A percentile compares a stretch with the other conserved stretches of the same genome.
phyloP scores from a whole-genome alignment of 2,888 invertebrate genomes.

The Candidula unifasciata region DNA sequence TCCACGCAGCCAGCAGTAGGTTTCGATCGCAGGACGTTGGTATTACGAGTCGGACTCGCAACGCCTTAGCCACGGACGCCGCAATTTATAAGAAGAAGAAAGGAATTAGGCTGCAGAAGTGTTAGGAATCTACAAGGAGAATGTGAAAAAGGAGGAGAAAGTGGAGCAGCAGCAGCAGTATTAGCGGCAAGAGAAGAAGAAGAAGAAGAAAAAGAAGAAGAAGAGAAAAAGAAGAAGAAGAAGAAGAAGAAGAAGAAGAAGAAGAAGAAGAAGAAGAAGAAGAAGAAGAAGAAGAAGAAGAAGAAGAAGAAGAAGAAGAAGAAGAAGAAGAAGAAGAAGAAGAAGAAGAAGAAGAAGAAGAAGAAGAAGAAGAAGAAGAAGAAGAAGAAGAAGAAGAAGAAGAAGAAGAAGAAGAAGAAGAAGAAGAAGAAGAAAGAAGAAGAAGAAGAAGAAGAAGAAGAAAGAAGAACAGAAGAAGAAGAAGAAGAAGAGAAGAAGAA shows the following conservation, averaged over 20 bases:
- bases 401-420: neutral
- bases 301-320: neutral
- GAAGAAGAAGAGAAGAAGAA: too few relatives aligned
- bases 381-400: neutral
- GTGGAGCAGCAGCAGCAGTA: neutral
- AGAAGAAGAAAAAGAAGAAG: neutral
- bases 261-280: neutral
- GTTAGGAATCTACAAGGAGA: neutral
- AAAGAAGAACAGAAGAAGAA: too few relatives aligned
- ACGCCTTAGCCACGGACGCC: too few relatives aligned
- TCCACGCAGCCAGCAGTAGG: too few relatives aligned
- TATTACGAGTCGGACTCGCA: too few relatives aligned
- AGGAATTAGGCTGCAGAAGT: too few relatives aligned
- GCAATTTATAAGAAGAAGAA: too few relatives aligned
- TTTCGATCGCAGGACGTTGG: too few relatives aligned
- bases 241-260: too few relatives aligned
- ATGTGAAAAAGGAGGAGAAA: neutral
- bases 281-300: neutral
- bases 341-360: neutral
- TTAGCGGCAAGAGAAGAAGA: neutral
- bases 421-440: neutral
- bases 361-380: neutral
- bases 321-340: neutral
- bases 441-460: neutral
- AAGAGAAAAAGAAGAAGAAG: neutral